Conservation (phyloP, 2,888 invertebrate genomes). For the Lapara coniferarum region DNA sequence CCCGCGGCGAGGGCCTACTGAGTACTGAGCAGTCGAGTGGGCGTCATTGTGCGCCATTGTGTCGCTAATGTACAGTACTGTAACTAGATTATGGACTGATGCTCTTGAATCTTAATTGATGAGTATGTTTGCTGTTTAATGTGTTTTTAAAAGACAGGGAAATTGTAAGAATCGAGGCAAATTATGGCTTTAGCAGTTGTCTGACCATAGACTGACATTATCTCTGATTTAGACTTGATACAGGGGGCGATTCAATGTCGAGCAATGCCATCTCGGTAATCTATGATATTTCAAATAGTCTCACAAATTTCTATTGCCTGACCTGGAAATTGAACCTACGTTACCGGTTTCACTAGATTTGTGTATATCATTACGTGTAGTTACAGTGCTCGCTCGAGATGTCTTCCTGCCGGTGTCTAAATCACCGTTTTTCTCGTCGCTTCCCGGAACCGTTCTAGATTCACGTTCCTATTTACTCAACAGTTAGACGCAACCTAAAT, state of each 20-base stretch:
- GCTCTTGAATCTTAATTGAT: not conserved
- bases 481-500: not conserved
- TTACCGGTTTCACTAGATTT: not conserved
- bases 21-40: constrained; percentile 14
- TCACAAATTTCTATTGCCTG: too few relatives aligned
- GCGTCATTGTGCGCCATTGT: not conserved
- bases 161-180: too few relatives aligned
- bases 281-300: too few relatives aligned
- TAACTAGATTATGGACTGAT: constrained; percentile 11
- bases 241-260: too few relatives aligned
- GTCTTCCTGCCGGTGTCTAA: not conserved
- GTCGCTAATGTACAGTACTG: constrained; percentile 5
- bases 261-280: too few relatives aligned
- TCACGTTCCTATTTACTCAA: not conserved
- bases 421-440: not conserved
- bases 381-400: not conserved
- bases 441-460: constrained; percentile 13
- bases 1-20: constrained; percentile 12
- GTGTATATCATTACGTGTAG: not conserved
- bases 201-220: too few relatives aligned
- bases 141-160: not conserved
- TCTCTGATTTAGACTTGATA: too few relatives aligned
- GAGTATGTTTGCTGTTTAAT: not conserved
- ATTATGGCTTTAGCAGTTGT: too few relatives aligned
- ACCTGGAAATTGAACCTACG: too few relatives aligned